Percentiles rank a stretch among this genome's conserved stretches.
These are phyloP conservation scores for Taenaris catops DNA, from an alignment of 2,888 invertebrate species.

Conservation along the genomic window DNA sequence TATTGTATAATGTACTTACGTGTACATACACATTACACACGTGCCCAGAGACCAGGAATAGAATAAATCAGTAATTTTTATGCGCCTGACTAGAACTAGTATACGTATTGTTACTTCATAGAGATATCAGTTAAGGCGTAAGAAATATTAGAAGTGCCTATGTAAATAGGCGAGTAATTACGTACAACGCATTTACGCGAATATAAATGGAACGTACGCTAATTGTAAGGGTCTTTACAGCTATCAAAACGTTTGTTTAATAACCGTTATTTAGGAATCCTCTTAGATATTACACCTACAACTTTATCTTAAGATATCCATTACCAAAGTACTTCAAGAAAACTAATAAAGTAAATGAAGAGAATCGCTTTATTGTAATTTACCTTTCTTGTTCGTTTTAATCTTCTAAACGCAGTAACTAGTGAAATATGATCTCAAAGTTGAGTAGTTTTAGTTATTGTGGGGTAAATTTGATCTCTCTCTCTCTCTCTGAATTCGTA, in stretches of 20 bases:
- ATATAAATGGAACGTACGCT: slow-evolving; percentile 17
- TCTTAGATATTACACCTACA: slow-evolving; percentile 7
- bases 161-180: slow-evolving; percentile 41
- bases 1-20: too few relatives aligned
- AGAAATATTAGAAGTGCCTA: slow-evolving; percentile 37
- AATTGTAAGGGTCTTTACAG: slow-evolving; percentile 10
- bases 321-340: slow-evolving; percentile 7
- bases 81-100: too few relatives aligned
- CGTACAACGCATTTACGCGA: slow-evolving; percentile 26
- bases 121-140: too few relatives aligned
- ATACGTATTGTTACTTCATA: too few relatives aligned
- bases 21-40: too few relatives aligned
- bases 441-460: too few relatives aligned
- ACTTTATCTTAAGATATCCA: slow-evolving; percentile 5
- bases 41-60: too few relatives aligned
- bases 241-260: slow-evolving; percentile 11
- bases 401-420: too few relatives aligned
- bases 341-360: slow-evolving; percentile 9
- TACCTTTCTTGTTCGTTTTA: neutral
- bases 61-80: too few relatives aligned
- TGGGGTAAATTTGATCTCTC: too few relatives aligned
- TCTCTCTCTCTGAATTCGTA: too few relatives aligned
- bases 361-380: slow-evolving; percentile 7
- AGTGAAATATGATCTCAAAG: too few relatives aligned
- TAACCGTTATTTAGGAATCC: slow-evolving; percentile 8